A percentile compares a stretch with the other conserved stretches of the same genome.
phyloP scores from a whole-genome alignment of 2,888 invertebrate genomes.

The Melanophora roralis region DNA sequence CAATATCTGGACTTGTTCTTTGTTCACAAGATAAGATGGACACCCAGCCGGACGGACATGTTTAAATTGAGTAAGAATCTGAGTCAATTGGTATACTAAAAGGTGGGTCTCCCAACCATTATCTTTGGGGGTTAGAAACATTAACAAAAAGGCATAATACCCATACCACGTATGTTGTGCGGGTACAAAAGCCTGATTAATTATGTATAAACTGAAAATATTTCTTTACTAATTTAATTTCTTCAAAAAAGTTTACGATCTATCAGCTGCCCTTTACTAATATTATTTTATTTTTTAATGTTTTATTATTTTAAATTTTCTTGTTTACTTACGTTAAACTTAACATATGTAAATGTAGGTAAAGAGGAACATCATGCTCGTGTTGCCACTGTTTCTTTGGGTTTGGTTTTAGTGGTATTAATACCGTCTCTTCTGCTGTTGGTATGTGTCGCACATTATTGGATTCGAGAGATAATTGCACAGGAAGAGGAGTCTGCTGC shows the following conservation, averaged over 20 bases:
- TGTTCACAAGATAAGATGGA: no score
- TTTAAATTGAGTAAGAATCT: no score
- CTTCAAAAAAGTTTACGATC: background rate
- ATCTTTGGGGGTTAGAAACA: no score
- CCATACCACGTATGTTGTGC: no score
- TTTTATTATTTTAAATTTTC: conserved; percentile 1
- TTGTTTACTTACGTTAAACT: background rate
- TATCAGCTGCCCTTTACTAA: background rate
- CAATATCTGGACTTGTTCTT: no score
- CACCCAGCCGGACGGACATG: no score
- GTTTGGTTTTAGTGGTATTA: conserved; percentile 86
- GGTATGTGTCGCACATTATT: conserved; percentile 82
- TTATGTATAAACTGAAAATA: background rate
- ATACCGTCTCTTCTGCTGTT: conserved; percentile 85
- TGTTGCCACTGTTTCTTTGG: conserved; percentile 86
- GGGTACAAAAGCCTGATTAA: no score
- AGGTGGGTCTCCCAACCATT: no score
- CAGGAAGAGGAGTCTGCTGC: conserved; percentile 70
- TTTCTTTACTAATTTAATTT: conserved; percentile 7
- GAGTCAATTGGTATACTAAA: no score
- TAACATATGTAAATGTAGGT: conserved; percentile 78
- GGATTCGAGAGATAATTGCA: conserved; percentile 79
- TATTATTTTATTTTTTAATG: background rate
- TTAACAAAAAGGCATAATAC: no score
- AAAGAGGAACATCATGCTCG: conserved; percentile 88